A percentile compares a stretch with the other conserved stretches of the same genome.
phyloP scores from a whole-genome alignment of 1,140 invertebrate genomes.

The Apolygus lucorum region DNA sequence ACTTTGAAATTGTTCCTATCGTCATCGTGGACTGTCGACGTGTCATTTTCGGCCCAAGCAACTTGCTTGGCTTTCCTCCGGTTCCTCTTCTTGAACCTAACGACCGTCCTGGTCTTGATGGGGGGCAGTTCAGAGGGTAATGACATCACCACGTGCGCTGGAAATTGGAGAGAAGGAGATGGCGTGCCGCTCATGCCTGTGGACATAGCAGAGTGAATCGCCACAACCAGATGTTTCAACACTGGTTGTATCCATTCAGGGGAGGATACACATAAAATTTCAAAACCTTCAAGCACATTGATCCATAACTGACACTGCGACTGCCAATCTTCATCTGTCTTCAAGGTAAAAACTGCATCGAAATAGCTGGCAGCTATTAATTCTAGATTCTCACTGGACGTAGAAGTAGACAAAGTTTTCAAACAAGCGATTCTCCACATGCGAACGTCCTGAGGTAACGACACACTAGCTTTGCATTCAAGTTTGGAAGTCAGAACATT shows the following conservation, averaged over 20 bases:
- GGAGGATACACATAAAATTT: background rate
- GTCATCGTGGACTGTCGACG: background rate
- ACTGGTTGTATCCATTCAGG: background rate
- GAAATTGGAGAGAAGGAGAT: background rate
- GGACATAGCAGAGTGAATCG: background rate
- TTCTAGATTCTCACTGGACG: constrained; percentile 3
- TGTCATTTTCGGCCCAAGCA: constrained; percentile 10
- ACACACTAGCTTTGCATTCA: background rate
- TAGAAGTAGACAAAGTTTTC: background rate
- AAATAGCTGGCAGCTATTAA: background rate
- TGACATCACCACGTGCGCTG: background rate
- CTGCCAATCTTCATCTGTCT: background rate
- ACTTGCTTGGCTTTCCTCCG: constrained; percentile 15
- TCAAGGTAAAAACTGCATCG: background rate
- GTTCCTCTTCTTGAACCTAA: constrained; percentile 11
- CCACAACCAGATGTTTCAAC: background rate
- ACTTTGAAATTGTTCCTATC: background rate
- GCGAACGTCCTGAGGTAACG: background rate
- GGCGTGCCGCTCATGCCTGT: background rate
- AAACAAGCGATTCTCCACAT: background rate
- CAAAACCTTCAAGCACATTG: background rate
- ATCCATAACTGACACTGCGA: background rate
- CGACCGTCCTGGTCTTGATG: background rate
- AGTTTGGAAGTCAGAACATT: constrained; percentile 9
- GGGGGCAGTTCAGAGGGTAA: background rate